Evolutionary conservation across 2,113 vertebrate genomes (phyloP), one percentile per base, ranked within the genome.

Genomic region (Stictonetta naevosa): DNA sequence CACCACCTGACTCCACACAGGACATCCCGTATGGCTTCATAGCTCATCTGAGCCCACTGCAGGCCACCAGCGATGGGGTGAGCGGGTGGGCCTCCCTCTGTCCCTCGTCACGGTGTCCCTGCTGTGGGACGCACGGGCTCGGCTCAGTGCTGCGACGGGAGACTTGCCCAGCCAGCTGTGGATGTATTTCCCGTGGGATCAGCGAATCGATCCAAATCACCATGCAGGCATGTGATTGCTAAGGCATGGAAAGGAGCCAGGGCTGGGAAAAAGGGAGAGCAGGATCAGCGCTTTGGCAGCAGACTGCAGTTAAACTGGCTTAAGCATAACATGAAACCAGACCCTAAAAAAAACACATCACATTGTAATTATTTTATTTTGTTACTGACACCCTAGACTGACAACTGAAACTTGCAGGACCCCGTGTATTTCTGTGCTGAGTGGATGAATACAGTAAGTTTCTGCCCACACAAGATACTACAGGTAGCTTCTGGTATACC

Each of bases 211-310:
- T 84, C 34, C 83, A 63, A 83, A 86, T 64, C 62, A 68, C 74
- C 71, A 68, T 6, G 23, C 0, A 0, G 64, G 62, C 77, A 81
- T 74, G 74, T 75, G 93, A 92, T 58, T 60, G 38, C 52, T 89
- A 92, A 92, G 34, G 86, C 77, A 86, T 87, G 53, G 56, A 68
- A 6, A 0, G 2, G 73, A 92, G 83, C 80, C 81, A 67, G 73
- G 23, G 60, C 59, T 68, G 52, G n/a, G 73, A 85, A 84, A 93
- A 95, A 79, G 80, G 86, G 91, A 92, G 81, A 89, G 89, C 69
- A 56, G 80, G 64, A 84, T 92, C 88, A 90, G 91, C 77, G 75
- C 21, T 88, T 91, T 25, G 42, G 73, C 73, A 91, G 67, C 81
- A 91, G 85, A 60, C 60, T 4, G 11, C 66, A 33, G n/a, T 77